A percentile compares a stretch with the other conserved stretches of the same genome.
phyloP scores from a whole-genome alignment of 2,797 vertebrate genomes.

The Limosa lapponica region DNA sequence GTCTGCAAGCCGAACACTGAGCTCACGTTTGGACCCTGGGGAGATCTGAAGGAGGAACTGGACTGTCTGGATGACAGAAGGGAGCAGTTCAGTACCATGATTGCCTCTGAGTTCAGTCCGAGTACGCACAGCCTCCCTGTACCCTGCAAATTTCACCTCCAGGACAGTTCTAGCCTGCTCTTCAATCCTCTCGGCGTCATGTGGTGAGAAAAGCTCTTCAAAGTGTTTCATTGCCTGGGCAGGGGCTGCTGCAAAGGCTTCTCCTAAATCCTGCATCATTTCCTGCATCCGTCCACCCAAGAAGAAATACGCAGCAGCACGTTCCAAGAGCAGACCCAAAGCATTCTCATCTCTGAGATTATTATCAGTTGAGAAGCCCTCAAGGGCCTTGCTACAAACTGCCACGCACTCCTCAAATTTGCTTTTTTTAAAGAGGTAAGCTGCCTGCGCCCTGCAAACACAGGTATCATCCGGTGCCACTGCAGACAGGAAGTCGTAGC shows the following conservation, averaged over 20 bases:
- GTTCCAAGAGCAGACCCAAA: slow-evolving; percentile 79
- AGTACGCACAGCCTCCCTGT: slow-evolving; percentile 82
- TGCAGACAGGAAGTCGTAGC: slow-evolving; percentile 79
- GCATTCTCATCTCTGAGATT: slow-evolving; percentile 53
- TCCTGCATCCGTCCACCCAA: slow-evolving; percentile 76
- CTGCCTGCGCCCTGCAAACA: slow-evolving; percentile 76
- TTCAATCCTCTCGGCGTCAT: slow-evolving; percentile 57
- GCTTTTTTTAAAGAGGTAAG: slow-evolving; percentile 76
- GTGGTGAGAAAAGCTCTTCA: slow-evolving; percentile 79
- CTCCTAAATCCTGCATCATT: slow-evolving; percentile 81
- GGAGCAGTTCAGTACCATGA: slow-evolving; percentile 82
- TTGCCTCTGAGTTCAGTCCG: slow-evolving; percentile 84
- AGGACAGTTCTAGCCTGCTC: slow-evolving; percentile 63
- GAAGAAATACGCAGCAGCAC: slow-evolving; percentile 86
- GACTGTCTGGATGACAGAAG: slow-evolving; percentile 80
- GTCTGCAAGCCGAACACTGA: slow-evolving; percentile 87
- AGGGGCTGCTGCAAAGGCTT: slow-evolving; percentile 84
- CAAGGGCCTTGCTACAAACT: slow-evolving; percentile 76
- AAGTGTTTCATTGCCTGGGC: slow-evolving; percentile 78
- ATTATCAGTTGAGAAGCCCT: background rate
- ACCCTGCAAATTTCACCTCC: slow-evolving; percentile 82
- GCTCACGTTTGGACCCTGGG: slow-evolving; percentile 77
- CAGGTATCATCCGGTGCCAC: slow-evolving; percentile 75
- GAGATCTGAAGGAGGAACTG: slow-evolving; percentile 86
- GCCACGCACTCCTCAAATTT: slow-evolving; percentile 81